A percentile compares a stretch with the other conserved stretches of the same genome.
Conservation (phyloP, 2,113 vertebrate species). For the Chionodraco myersi region DNA sequence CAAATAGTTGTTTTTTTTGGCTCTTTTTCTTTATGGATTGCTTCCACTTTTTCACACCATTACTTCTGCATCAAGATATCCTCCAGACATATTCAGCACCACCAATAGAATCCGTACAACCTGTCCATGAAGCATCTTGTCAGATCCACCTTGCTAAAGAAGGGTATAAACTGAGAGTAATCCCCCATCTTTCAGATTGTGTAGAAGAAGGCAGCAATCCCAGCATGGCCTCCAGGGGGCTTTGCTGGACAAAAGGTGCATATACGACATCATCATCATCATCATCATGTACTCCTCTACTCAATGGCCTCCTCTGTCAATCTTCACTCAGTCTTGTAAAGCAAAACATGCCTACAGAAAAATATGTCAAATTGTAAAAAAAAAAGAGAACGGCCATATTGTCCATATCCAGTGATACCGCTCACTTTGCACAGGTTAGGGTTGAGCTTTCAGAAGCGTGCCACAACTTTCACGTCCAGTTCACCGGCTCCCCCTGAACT, state of each 20-base stretch:
- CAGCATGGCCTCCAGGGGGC: not conserved
- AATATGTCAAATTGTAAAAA: constrained; percentile 31
- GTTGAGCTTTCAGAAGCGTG: constrained; percentile 67
- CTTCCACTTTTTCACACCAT: not conserved
- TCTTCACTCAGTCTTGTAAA: constrained; percentile 31
- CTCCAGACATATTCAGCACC: not conserved
- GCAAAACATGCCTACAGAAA: constrained; percentile 37
- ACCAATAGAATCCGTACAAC: constrained; percentile 9
- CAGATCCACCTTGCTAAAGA: not conserved
- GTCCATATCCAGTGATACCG: constrained; percentile 3
- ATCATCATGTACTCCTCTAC: not conserved
- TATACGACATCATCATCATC: not conserved
- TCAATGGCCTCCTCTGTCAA: not conserved
- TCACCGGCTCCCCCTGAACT: constrained; percentile 36
- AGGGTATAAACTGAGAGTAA: not conserved
- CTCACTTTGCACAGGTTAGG: not conserved
- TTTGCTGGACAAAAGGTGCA: constrained; percentile 11
- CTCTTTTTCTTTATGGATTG: not conserved
- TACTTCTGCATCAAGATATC: not conserved
- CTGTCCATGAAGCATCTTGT: not conserved
- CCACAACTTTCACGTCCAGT: constrained; percentile 70
- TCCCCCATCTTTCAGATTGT: not conserved
- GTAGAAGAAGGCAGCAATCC: constrained; percentile 31
- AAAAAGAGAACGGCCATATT: not conserved
- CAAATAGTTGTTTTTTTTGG: constrained; percentile 1